phyloP scores from a whole-genome alignment of 1,140 invertebrate genomes.

The Drosophila guanche region DNA sequence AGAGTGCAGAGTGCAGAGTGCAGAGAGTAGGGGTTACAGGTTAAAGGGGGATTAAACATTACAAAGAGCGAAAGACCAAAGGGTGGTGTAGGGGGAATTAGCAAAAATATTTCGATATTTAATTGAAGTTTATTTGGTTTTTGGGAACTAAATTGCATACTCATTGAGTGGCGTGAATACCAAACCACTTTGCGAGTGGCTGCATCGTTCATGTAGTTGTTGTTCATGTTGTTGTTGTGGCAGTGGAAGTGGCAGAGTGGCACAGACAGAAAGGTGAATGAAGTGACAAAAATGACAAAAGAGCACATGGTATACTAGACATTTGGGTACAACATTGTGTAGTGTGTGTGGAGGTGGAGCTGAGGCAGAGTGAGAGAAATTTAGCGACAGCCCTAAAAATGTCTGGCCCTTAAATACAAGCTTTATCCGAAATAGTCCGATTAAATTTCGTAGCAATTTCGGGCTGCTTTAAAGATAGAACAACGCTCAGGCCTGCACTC shows the following conservation, averaged over 20 bases:
- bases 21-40: conserved; percentile 4
- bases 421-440: too few relatives aligned
- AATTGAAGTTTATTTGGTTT: conserved; percentile 57
- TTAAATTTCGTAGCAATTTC: too few relatives aligned
- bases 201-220: conserved; percentile 39
- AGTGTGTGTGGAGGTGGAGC: neutral
- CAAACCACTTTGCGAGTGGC: conserved; percentile 81
- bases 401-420: too few relatives aligned
- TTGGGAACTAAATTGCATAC: conserved; percentile 71
- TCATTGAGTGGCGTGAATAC: conserved; percentile 83
- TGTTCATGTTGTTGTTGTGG: conserved; percentile 50
- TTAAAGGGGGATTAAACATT: conserved; percentile 10
- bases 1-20: conserved; percentile 24
- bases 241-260: conserved; percentile 27
- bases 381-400: too few relatives aligned
- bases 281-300: conserved; percentile 43
- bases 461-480: too few relatives aligned
- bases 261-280: conserved; percentile 4
- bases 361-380: too few relatives aligned
- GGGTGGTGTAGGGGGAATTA: conserved; percentile 1
- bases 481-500: too few relatives aligned
- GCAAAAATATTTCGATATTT: conserved; percentile 51
- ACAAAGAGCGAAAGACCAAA: conserved; percentile 22
- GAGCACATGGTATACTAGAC: conserved; percentile 36
- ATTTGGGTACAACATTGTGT: conserved; percentile 36